Conservation (phyloP, 30 jellyfish, hydroid and myxozoan genomes). For the Rhopilema esculentum region DNA sequence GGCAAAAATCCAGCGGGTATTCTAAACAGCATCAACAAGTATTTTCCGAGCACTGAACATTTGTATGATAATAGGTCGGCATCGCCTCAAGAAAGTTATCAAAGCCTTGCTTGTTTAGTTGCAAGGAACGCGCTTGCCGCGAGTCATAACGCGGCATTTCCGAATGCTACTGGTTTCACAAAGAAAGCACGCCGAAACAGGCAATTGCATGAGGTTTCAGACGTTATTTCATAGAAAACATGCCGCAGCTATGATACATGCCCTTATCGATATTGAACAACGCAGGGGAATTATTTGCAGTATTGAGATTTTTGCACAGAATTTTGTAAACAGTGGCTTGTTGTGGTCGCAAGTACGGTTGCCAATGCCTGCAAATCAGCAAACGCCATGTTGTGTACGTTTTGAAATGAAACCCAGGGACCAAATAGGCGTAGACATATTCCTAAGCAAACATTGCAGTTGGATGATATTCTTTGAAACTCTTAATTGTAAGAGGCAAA, state of each 20-base stretch:
- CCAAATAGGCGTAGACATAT: too few species aligned
- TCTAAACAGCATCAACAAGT: background rate
- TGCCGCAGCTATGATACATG: background rate
- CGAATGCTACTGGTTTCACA: background rate
- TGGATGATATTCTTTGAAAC: too few species aligned
- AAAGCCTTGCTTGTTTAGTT: background rate
- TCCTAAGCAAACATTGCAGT: too few species aligned
- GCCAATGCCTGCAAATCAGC: too few species aligned
- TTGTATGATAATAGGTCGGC: background rate
- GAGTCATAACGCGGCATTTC: background rate
- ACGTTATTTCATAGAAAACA: background rate
- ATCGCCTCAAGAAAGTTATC: background rate
- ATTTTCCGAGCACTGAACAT: background rate
- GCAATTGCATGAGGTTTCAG: background rate
- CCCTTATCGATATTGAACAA: background rate
- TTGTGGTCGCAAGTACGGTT: too few species aligned
- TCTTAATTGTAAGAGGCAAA: too few species aligned
- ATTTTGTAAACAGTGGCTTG: too few species aligned
- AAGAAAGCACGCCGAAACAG: background rate
- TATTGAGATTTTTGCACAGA: too few species aligned
- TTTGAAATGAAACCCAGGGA: too few species aligned
- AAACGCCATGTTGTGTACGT: too few species aligned
- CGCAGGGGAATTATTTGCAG: too few species aligned
- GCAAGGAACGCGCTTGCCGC: background rate
- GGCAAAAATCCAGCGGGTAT: background rate